Base-by-base conservation (phyloP, 2,797 vertebrate species). In the Urocyon cinereoargenteus region DNA sequence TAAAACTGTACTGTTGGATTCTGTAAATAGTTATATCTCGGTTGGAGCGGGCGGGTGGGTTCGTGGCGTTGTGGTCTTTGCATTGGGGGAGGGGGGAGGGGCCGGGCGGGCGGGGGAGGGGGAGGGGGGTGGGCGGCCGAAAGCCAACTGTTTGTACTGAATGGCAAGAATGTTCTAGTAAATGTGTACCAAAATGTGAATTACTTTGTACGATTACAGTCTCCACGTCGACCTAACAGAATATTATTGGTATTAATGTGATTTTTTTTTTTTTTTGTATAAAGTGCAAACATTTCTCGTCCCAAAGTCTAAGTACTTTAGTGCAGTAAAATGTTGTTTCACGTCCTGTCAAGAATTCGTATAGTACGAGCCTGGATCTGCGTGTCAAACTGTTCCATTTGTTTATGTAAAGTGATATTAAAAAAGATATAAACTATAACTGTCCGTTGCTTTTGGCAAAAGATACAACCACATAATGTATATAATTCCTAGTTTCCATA, bases 151-250 rank as follows among this genome's bases (percentile, higher is more conserved):
- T 99, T 99, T 99, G 99, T 99, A 99, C 99, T 99, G 99, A 99
- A 99, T 99, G 99, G 99, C 99, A 99, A 99, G 99, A 99, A 99
- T 99, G 99, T 99, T 99, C 99, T 99, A 99, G 99, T 99, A 99
- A 99, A 99, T 99, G 99, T 99, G 99, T 99, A 99, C 99, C 99
- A 99, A 99, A 99, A 99, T 99, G 99, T 99, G 99, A 99, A 99
- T 99, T 99, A 99, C 99, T 99, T 99, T 99, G 99, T 99, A 99
- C 99, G 99, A 99, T 99, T 99, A 99, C 99, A 99, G 99, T 99
- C 99, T 99, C 99, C 99, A 99, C 99, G 99, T 99, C 99, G 99
- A 99, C 99, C 99, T 99, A 99, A 99, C 99, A 99, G 99, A 99
- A 99, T 99, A 99, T 99, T 99, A 99, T 99, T 99, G 99, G 99